Evolutionary conservation across 2,113 vertebrate genomes (phyloP).

Genomic region (Chaenogobius annularis): DNA sequence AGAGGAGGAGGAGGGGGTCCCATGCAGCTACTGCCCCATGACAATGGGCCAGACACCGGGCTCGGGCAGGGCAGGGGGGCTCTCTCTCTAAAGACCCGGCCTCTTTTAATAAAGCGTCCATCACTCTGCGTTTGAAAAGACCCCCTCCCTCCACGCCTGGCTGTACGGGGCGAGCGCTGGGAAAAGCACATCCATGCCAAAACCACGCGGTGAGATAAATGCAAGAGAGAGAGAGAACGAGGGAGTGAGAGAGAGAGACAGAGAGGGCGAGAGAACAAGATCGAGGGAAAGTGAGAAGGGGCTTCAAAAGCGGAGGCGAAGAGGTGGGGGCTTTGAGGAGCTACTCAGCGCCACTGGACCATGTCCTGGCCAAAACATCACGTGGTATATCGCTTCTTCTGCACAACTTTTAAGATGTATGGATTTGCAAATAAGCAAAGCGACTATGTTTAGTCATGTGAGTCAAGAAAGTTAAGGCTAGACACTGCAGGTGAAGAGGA

Average conservation of each 20-base stretch:
- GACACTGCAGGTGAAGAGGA: too few relatives aligned
- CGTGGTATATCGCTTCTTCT: constrained; percentile 48
- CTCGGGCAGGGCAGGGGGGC: constrained; percentile 44
- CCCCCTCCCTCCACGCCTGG: constrained; percentile 66
- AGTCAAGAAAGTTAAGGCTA: too few relatives aligned
- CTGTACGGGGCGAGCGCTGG: constrained; percentile 77
- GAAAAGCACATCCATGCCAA: constrained; percentile 82
- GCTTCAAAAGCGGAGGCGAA: too few relatives aligned
- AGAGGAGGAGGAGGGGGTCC: constrained; percentile 43
- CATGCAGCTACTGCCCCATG: constrained; percentile 63
- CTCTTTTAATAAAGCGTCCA: constrained; percentile 82
- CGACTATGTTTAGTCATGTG: too few relatives aligned
- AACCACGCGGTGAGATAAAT: constrained; percentile 77
- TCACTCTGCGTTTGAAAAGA: constrained; percentile 77
- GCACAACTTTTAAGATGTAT: constrained; percentile 27
- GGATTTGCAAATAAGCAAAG: too few relatives aligned
- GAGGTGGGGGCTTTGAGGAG: constrained; percentile 43
- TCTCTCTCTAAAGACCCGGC: constrained; percentile 73
- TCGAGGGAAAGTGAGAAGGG: too few relatives aligned
- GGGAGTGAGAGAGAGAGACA: neutral
- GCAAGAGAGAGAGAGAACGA: constrained; percentile 24
- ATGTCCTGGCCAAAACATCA: constrained; percentile 69
- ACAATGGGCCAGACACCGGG: constrained; percentile 79
- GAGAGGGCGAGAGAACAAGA: constrained; percentile 41
- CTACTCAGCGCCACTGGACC: constrained; percentile 64